These are phyloP conservation scores for Phylloscopus trochilus DNA, from an alignment of 2,113 vertebrate species.

Conservation along the genomic window DNA sequence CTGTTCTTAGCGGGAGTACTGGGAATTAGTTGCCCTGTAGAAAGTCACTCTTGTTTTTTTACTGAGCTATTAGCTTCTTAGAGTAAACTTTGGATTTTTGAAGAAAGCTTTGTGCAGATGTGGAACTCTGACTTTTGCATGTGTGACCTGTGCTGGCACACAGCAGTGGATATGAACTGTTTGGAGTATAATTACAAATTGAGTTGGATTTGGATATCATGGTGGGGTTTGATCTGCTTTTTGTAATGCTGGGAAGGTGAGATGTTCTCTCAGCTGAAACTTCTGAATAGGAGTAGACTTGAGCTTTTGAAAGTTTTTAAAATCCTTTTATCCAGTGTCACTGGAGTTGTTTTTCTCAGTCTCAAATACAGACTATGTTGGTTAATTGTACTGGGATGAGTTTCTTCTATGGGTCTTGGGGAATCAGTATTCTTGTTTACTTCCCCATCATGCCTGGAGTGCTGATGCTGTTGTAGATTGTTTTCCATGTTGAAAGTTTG, in stretches of 20 bases:
- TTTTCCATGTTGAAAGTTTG: background rate
- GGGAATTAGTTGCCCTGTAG: background rate
- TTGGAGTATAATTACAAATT: background rate
- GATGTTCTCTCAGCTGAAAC: background rate
- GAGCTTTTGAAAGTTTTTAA: background rate
- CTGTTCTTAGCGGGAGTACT: background rate
- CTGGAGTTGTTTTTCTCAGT: background rate
- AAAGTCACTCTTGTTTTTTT: background rate
- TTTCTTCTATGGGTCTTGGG: background rate
- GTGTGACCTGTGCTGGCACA: background rate
- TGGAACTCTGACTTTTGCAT: background rate
- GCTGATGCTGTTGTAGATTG: background rate
- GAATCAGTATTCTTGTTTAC: background rate
- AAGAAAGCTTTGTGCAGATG: background rate
- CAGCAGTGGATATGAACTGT: background rate
- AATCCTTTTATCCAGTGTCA: background rate
- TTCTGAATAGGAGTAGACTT: background rate
- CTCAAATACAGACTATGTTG: background rate
- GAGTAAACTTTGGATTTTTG: background rate
- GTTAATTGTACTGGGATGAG: background rate
- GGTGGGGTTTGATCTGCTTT: background rate
- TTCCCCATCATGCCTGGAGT: background rate
- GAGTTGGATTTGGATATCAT: background rate
- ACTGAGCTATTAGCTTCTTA: background rate
- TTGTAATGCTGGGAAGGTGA: background rate